Evolutionary conservation across 1,140 invertebrate genomes (phyloP).

Genomic region (Dendrolimus kikuchii): DNA sequence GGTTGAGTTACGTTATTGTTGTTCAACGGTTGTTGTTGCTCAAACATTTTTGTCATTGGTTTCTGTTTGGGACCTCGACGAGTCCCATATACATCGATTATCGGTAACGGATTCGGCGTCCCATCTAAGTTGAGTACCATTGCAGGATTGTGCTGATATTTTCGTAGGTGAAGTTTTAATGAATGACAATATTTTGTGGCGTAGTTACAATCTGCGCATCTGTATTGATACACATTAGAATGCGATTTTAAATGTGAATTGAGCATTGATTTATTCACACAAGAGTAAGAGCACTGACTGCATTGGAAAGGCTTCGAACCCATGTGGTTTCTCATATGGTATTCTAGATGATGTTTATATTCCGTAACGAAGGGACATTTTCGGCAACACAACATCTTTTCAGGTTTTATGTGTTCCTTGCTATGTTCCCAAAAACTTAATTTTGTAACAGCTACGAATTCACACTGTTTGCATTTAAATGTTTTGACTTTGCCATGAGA

Average conservation of each 20-base stretch:
- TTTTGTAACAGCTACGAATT: slow-evolving; percentile 88
- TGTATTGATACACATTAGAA: slow-evolving; percentile 96
- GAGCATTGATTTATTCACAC: slow-evolving; percentile 99
- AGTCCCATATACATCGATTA: slow-evolving; percentile 93
- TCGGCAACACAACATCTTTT: slow-evolving; percentile 92
- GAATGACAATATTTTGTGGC: slow-evolving; percentile 99
- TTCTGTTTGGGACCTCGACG: slow-evolving; percentile 87
- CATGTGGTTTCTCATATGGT: slow-evolving; percentile 96
- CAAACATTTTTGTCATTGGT: slow-evolving; percentile 45
- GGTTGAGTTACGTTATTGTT: slow-evolving; percentile 27
- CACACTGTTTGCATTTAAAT: slow-evolving; percentile 95
- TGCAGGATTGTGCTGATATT: slow-evolving; percentile 90
- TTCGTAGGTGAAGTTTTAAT: slow-evolving; percentile 94
- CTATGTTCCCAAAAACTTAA: slow-evolving; percentile 94
- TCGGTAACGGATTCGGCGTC: slow-evolving; percentile 86
- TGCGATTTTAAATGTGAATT: slow-evolving; percentile 99
- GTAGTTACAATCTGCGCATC: slow-evolving; percentile 96
- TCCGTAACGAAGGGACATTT: slow-evolving; percentile 98
- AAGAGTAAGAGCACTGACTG: slow-evolving; percentile 90
- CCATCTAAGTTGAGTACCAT: slow-evolving; percentile 91
- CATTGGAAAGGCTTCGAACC: slow-evolving; percentile 98
- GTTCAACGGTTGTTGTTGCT: slow-evolving; percentile 30
- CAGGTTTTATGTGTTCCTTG: slow-evolving; percentile 91
- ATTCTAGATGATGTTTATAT: slow-evolving; percentile 98
- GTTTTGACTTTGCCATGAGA: slow-evolving; percentile 89